phyloP scores from a whole-genome alignment of 2,113 vertebrate genomes.

The Trematomus loennbergii region DNA sequence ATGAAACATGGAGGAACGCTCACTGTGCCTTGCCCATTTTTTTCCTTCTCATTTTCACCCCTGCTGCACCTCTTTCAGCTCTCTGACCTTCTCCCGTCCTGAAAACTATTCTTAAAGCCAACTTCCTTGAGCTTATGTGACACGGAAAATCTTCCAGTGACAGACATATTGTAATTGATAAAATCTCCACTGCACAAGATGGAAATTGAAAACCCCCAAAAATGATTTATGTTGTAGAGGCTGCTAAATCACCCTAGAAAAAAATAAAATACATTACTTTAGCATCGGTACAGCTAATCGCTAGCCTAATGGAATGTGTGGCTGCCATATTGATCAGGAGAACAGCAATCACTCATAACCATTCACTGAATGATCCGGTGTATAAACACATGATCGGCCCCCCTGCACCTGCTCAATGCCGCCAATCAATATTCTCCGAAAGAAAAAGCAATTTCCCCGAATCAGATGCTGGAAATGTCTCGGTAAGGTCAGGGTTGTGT shows the following conservation, averaged over 20 bases:
- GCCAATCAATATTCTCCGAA: conserved; percentile 45
- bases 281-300: conserved; percentile 75
- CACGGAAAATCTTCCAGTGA: not conserved
- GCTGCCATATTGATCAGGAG: conserved; percentile 74
- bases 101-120: not conserved
- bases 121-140: not conserved
- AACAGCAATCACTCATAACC: conserved; percentile 62
- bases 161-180: conserved; percentile 55
- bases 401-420: conserved; percentile 46
- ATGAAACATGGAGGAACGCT: conserved; percentile 76
- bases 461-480: conserved; percentile 48
- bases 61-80: conserved; percentile 6
- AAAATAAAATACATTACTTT: conserved; percentile 71
- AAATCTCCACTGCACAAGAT: conserved; percentile 44
- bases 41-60: conserved; percentile 39
- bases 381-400: conserved; percentile 50
- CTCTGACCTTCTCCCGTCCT: not conserved
- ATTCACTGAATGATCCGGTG: conserved; percentile 51
- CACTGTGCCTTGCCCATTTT: conserved; percentile 25
- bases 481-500: conserved; percentile 30
- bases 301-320: conserved; percentile 74
- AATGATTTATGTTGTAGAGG: conserved; percentile 74
- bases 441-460: conserved; percentile 51
- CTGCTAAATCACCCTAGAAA: conserved; percentile 68
- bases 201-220: conserved; percentile 50